Conservation (phyloP, 1,140 invertebrate species). For the Agrypnia vestita region DNA sequence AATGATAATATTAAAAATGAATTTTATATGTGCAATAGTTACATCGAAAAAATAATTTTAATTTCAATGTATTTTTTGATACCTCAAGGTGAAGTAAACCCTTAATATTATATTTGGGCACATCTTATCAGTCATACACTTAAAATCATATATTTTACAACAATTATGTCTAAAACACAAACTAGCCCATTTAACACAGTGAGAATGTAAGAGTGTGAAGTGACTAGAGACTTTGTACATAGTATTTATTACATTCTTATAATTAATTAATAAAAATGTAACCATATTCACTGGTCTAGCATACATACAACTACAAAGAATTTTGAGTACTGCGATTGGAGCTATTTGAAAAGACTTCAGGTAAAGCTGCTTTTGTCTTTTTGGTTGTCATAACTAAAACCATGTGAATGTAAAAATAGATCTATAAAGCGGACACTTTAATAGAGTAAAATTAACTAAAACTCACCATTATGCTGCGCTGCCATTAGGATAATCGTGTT, state of each 20-base stretch:
- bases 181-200: too few species aligned
- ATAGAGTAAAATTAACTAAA: neutral
- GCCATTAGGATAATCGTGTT: slow-evolving; percentile 10
- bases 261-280: neutral
- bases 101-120: too few species aligned
- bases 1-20: too few species aligned
- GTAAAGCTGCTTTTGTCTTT: slow-evolving; percentile 18
- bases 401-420: slow-evolving; percentile 9
- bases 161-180: too few species aligned
- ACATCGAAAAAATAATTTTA: too few species aligned
- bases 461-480: slow-evolving; percentile 21
- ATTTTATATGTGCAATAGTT: too few species aligned
- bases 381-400: slow-evolving; percentile 22
- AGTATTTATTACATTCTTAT: neutral
- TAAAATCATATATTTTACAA: too few species aligned
- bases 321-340: neutral
- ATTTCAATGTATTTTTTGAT: too few species aligned
- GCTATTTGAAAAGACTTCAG: neutral
- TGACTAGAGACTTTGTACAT: neutral
- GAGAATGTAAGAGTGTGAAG: too few species aligned
- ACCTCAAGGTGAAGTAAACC: too few species aligned
- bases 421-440: neutral
- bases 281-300: neutral
- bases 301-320: slow-evolving; percentile 8
- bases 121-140: too few species aligned